phyloP scores from a whole-genome alignment of 2,113 vertebrate genomes.

The Ascaphus truei region DNA sequence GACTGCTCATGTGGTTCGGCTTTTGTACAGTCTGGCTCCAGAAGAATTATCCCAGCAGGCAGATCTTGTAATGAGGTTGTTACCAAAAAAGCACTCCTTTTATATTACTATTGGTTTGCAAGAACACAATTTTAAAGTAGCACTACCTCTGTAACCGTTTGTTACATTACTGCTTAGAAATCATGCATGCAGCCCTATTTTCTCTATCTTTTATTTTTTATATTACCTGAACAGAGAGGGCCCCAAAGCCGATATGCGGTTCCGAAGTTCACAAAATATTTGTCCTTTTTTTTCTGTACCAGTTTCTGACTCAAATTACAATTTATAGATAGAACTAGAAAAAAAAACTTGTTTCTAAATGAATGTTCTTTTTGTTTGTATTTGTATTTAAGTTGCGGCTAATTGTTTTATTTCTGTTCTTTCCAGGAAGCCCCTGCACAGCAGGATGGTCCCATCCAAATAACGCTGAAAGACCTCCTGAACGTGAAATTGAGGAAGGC shows the following conservation, averaged over 20 bases:
- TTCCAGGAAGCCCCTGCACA: slow-evolving; percentile 47
- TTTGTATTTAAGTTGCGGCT: background rate
- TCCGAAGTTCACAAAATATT: no score
- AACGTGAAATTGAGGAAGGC: slow-evolving; percentile 74
- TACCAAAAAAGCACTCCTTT: background rate
- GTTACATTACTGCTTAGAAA: no score
- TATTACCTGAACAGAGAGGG: no score
- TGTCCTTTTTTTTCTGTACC: no score
- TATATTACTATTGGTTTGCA: background rate
- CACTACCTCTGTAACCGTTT: no score
- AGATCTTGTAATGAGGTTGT: background rate
- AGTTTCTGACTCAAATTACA: no score
- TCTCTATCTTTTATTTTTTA: no score
- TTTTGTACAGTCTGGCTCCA: background rate
- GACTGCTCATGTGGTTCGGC: background rate
- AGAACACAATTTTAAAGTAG: slow-evolving; percentile 6
- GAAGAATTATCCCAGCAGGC: background rate
- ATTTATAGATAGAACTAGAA: no score
- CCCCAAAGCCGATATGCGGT: no score
- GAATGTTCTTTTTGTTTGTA: background rate
- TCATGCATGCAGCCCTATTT: no score
- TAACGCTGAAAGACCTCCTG: slow-evolving; percentile 74
- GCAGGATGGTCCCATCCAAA: slow-evolving; percentile 51
- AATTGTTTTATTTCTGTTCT: background rate
- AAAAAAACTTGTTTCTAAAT: no score